Evolutionary conservation across 53 echinoderm and acorn worm species (phyloP).

Genomic region (Antedon mediterranea): DNA sequence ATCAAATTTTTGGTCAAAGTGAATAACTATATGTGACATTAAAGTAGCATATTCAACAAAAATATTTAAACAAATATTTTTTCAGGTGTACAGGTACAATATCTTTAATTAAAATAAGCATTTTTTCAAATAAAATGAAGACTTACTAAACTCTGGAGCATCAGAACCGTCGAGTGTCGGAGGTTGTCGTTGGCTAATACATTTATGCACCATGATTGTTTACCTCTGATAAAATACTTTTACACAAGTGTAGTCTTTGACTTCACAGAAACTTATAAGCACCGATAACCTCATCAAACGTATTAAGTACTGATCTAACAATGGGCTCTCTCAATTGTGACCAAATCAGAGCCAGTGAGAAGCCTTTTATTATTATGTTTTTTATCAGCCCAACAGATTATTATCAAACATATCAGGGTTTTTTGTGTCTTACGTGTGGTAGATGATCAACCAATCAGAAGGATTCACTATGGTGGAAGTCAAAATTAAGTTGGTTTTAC

Average conservation of each 20-base stretch:
- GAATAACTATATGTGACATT: no score
- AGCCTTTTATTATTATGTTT: neutral
- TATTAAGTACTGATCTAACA: neutral
- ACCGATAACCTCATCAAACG: neutral
- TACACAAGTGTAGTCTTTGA: neutral
- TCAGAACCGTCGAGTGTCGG: neutral
- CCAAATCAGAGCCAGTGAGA: neutral
- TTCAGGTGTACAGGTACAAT: no score
- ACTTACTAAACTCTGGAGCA: neutral
- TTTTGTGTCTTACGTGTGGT: neutral
- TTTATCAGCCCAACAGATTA: neutral
- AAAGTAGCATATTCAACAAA: no score
- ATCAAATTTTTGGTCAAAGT: no score
- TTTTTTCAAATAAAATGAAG: no score
- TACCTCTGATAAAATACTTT: no score
- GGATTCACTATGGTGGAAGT: neutral
- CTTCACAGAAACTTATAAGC: neutral
- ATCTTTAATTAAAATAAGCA: no score
- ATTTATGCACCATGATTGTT: neutral
- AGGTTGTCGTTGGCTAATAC: neutral
- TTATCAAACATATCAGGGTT: neutral
- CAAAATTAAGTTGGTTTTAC: neutral
- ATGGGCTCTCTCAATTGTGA: neutral
- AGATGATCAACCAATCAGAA: neutral
- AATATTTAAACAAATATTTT: no score